Base-by-base conservation (phyloP, 2,797 vertebrate genomes). In the Otolemur crassicaudatus region DNA sequence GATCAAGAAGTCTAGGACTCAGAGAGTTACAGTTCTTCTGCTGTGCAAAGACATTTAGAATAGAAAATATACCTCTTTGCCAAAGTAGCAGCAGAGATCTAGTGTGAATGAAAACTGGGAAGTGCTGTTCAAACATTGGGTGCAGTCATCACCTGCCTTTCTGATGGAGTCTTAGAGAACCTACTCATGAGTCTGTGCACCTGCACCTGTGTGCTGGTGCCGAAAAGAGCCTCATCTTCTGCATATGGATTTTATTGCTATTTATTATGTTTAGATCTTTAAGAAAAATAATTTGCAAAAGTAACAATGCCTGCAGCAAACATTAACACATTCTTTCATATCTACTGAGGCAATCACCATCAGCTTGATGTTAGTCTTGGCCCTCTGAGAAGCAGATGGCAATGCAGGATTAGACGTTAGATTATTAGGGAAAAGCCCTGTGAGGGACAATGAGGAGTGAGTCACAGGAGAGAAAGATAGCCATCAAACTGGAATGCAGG, bases 241-340 rank as follows among this genome's bases (percentile, higher is more conserved):
- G 37, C 29, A n/a, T 10, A 2, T 23, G 73, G 2, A 1, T 69
- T 49, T 90, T 53, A 22, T 56, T 73, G 9, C 31, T 77, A 23
- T 13, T 91, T 72, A 29, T 43, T 87, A 72, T 65, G 76, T 79
- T 87, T 77, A 13, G 61, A 46, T 79, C 29, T 63, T 82, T 70
- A 97, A 77, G 60, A 90, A 82, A 85, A 94, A 79, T 31, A 70
- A 56, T 73, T 89, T 67, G 19, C 83, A 61, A 85, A 82, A 61
- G 79, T 75, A 63, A 49, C 75, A 60, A 17, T 70, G 6, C 19
- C n/a, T 89, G 16, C 27, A 61, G 25, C 29, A 17, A 70, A 92
- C 22, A 12, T 82, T 43, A 73, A 22, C 31, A 27, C 53, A n/a
- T 31, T 27, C 16, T 90, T 87, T 69, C 10, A 49, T 22, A 80